A percentile compares a stretch with the other conserved stretches of the same genome.
Evolutionary conservation across 2,797 vertebrate genomes (phyloP).

Genomic region (Hippopotamyrus pictus): DNA sequence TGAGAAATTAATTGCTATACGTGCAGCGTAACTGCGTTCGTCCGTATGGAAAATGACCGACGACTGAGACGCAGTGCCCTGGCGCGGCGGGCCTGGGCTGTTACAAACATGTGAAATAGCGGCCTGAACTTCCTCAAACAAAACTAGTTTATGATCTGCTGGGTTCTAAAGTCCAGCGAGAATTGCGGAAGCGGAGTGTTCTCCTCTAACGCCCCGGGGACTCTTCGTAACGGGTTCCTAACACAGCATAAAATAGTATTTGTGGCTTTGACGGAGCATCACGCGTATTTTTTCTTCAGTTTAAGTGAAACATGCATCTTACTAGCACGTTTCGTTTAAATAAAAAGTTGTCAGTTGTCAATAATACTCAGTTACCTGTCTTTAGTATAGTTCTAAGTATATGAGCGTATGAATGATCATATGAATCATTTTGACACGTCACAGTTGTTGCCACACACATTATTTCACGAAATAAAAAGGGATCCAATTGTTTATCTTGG

Average conservation of each 20-base stretch:
- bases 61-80: not conserved
- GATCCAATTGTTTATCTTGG: not conserved
- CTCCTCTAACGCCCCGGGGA: not conserved
- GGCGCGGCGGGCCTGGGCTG: not conserved
- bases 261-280: not conserved
- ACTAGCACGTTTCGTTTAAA: not conserved
- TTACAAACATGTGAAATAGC: conserved; percentile 10
- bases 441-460: not conserved
- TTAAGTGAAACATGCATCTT: not conserved
- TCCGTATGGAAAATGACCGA: not conserved
- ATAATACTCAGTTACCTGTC: not conserved
- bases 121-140: conserved; percentile 30
- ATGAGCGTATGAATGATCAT: not conserved
- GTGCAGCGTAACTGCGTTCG: not conserved
- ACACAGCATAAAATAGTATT: not conserved
- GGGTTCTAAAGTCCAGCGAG: conserved; percentile 27
- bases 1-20: not conserved
- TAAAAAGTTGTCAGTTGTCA: not conserved
- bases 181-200: not conserved
- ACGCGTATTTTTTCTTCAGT: not conserved
- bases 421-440: not conserved
- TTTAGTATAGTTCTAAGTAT: not conserved
- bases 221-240: not conserved
- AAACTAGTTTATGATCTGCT: not conserved
- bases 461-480: not conserved